Evolutionary conservation across 2,888 invertebrate genomes (phyloP), one percentile per base, ranked within the genome.

Genomic region (Serripes groenlandicus): DNA sequence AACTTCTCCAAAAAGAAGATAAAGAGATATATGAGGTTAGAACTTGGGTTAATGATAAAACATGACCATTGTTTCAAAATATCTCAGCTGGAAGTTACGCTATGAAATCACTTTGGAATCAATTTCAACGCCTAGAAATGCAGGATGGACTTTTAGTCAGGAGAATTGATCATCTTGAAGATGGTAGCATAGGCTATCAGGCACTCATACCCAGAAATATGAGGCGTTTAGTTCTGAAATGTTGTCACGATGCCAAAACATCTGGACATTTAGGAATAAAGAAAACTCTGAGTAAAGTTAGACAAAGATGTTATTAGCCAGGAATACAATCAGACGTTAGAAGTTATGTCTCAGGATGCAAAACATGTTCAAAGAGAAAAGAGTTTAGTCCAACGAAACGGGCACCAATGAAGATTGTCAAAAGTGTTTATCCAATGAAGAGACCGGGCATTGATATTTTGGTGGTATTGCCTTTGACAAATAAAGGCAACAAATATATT

Each of bases 141-240:
- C 42, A 9, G n/a, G 23, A 49, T 68, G n/a, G n/a, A n/a, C n/a
- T n/a, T n/a, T n/a, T n/a, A n/a, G n/a, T n/a, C n/a, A n/a, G n/a
- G n/a, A n/a, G n/a, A n/a, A n/a, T n/a, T n/a, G n/a, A n/a, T n/a
- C n/a, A n/a, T n/a, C n/a, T n/a, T n/a, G n/a, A n/a, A n/a, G n/a
- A n/a, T n/a, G n/a, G n/a, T n/a, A n/a, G n/a, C n/a, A n/a, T n/a
- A n/a, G n/a, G n/a, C n/a, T n/a, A n/a, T n/a, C n/a, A 73, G 32
- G 73, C 58, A 7, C n/a, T 73, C 18, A 64, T 78, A 9, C 72
- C 78, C 1, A 21, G 62, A n/a, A n/a, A n/a, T n/a, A 37, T 28
- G 52, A n/a, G n/a, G n/a, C n/a, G n/a, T n/a, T n/a, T n/a, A n/a
- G 37, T 68, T 7, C 26, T 68, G 5, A 56, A 52, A 37, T 18